Base-by-base conservation (phyloP, 2,888 invertebrate genomes). In the Cheiracanthium punctorium region DNA sequence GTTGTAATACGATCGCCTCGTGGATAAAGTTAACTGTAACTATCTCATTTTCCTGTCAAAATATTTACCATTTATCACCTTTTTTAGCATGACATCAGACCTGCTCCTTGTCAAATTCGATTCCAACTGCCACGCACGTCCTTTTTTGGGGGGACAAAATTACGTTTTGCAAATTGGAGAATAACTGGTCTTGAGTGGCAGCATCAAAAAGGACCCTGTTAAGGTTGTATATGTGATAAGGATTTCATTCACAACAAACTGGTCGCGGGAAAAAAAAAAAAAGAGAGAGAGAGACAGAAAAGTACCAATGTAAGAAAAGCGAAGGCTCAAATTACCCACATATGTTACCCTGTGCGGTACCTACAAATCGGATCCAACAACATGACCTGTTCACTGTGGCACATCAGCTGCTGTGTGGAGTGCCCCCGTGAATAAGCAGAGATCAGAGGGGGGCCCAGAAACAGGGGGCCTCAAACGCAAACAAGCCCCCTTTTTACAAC, bases 331-430 rank as follows among this genome's bases (percentile, higher is more conserved):
- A 58, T 58, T 58, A 58, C 58, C 58, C 58, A 58, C 58, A 58
- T 58, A 58, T 58, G 58, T 58, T 58, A 58, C 58, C n/a, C n/a
- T n/a, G n/a, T 58, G 24, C 58, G 2, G 58, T 7, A 58, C 58
- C 58, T 58, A 24, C 58, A 58, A 58, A 58, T 58, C 58, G 24
- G 58, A 58, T 58, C 58, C 17, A 24, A 58, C 8, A 58, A 58
- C 58, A 58, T 24, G 58, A 58, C 58, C 58, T 5, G n/a, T 17
- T 58, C 24, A 8, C 14, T 10, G n/a, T 24, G 24, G 24, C 58
- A 17, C 69, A 30, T 80, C 84, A 80, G 79, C 79, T 79, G 84
- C 28, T 52, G n/a, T n/a, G n/a, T n/a, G 74, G 32, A 85, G 84
- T 69, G 67, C 74, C 84, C 73, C 84, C 70, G 84, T 74, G 64